Percentiles rank a stretch among this genome's conserved stretches.
Conservation (phyloP, 2,888 invertebrate species). For the Netelia virgata region DNA sequence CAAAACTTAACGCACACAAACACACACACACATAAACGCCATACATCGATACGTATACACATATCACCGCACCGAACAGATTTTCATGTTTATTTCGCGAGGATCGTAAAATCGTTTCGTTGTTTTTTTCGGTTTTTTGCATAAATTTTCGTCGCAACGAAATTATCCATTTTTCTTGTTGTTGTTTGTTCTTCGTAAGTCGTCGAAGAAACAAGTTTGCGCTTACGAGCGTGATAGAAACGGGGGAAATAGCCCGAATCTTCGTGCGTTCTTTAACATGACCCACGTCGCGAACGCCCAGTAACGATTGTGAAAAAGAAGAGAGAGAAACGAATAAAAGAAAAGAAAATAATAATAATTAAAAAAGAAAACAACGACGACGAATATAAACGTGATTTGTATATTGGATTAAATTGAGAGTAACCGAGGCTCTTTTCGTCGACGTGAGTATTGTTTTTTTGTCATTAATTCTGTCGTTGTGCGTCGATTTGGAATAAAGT, state of each 20-base stretch:
- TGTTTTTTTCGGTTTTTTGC: background rate
- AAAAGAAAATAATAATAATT: constrained; percentile 13
- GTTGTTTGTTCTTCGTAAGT: background rate
- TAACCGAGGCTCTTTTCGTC: constrained; percentile 38
- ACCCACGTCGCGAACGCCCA: constrained; percentile 45
- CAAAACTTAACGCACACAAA: background rate
- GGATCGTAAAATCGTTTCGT: background rate
- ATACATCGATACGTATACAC: background rate
- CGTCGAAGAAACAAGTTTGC: background rate
- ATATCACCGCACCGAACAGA: background rate
- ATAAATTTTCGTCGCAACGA: background rate
- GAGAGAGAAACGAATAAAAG: constrained; percentile 1
- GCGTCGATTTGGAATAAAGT: background rate
- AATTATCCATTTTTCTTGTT: constrained; percentile 8
- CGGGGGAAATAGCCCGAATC: background rate
- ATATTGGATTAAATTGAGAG: constrained; percentile 53
- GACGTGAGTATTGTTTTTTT: constrained; percentile 48
- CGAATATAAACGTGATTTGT: constrained; percentile 34
- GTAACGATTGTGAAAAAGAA: constrained; percentile 49
- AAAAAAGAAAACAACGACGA: background rate
- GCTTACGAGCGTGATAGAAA: background rate
- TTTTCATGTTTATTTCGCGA: background rate
- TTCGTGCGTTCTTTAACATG: constrained; percentile 42
- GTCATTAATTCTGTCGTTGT: background rate
- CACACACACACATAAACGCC: background rate